Conservation (phyloP, 2,113 vertebrate genomes). For the Cacatua alba region DNA sequence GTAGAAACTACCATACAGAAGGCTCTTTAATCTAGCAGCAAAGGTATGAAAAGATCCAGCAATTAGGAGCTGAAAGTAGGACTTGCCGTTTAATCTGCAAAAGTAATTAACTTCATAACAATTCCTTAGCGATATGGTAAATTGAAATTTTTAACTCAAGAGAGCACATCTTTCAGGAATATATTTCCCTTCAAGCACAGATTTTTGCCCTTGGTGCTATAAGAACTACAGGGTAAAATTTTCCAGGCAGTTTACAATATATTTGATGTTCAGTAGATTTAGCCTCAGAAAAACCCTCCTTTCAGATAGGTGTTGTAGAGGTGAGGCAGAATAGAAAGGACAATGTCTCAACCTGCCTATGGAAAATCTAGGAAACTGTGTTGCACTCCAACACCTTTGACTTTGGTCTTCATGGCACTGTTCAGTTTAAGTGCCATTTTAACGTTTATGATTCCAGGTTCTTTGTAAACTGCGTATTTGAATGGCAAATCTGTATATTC, state of each 20-base stretch:
- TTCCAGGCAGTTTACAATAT: background rate
- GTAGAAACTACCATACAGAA: background rate
- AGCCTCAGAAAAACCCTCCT: background rate
- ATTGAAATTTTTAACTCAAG: background rate
- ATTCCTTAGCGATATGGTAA: background rate
- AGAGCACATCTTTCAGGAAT: background rate
- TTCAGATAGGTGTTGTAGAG: background rate
- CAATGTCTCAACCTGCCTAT: background rate
- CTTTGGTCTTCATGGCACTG: background rate
- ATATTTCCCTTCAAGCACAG: background rate
- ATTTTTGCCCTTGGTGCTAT: background rate
- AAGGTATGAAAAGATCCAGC: background rate
- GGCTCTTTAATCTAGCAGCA: background rate
- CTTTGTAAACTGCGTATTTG: background rate
- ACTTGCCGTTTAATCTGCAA: background rate
- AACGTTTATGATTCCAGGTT: background rate
- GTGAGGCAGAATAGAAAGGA: background rate
- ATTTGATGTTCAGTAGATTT: background rate
- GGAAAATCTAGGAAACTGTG: background rate
- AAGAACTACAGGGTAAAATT: background rate
- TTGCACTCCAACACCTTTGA: background rate
- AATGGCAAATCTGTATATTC: background rate
- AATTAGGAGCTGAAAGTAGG: background rate
- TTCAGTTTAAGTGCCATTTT: background rate
- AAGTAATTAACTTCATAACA: conserved; percentile 34